phyloP scores from a whole-genome alignment of 2,113 vertebrate genomes.

The Mustelus asterias region DNA sequence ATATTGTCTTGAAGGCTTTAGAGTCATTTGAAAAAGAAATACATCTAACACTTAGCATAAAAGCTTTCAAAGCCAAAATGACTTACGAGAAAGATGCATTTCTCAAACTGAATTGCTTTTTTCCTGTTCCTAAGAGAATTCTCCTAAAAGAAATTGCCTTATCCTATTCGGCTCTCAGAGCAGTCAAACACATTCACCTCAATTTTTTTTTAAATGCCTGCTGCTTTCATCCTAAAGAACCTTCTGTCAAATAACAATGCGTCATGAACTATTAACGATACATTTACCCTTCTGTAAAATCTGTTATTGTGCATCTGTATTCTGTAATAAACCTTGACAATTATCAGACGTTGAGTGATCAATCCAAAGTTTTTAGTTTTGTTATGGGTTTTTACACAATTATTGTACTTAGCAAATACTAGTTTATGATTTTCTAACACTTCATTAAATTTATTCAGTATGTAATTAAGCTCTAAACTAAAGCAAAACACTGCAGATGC shows the following conservation, averaged over 20 bases:
- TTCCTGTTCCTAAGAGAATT: not conserved
- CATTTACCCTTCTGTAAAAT: not conserved
- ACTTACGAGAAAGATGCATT: not conserved
- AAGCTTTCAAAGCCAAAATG: not conserved
- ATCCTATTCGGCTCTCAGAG: not conserved
- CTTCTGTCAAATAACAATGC: not conserved
- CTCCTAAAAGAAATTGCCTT: not conserved
- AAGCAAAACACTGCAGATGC: too few relatives aligned
- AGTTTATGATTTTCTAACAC: not conserved
- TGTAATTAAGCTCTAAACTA: not conserved
- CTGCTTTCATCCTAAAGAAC: not conserved
- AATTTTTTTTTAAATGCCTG: not conserved
- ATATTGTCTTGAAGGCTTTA: not conserved
- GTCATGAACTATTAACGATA: not conserved
- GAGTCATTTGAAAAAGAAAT: not conserved
- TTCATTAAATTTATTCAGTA: not conserved
- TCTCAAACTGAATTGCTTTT: not conserved
- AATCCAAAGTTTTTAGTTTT: not conserved
- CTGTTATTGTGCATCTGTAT: not conserved
- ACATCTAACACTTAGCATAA: not conserved
- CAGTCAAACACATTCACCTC: not conserved
- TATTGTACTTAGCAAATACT: not conserved
- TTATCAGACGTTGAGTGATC: not conserved
- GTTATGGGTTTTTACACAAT: not conserved
- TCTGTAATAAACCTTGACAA: not conserved